Percentiles rank a stretch among this genome's conserved stretches.
Evolutionary conservation across 2,113 vertebrate species (phyloP).

Genomic region (Malurus melanocephalus): DNA sequence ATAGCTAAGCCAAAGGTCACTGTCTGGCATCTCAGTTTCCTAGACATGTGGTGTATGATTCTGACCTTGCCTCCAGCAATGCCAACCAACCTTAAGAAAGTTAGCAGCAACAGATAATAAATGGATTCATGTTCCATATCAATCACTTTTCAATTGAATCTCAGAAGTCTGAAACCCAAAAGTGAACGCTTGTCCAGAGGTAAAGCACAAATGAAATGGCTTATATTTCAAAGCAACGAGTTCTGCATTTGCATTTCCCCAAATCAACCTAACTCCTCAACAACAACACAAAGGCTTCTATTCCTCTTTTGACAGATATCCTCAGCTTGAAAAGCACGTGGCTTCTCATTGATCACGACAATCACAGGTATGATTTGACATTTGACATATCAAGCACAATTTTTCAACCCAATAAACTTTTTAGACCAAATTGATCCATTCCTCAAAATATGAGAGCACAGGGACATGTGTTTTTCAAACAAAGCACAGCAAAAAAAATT

Average conservation of each 20-base stretch:
- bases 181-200: rapidly evolving
- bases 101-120: neutral
- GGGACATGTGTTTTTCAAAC: neutral
- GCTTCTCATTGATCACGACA: neutral
- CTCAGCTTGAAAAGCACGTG: neutral
- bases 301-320: neutral
- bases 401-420: neutral
- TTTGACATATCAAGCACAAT: neutral
- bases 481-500: neutral
- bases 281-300: neutral
- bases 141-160: neutral
- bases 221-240: neutral
- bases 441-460: neutral
- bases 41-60: rapidly evolving
- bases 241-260: neutral
- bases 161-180: neutral
- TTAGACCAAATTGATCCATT: neutral
- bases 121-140: neutral
- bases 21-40: neutral
- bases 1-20: neutral
- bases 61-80: neutral
- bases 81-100: neutral
- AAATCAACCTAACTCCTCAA: neutral
- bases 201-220: neutral
- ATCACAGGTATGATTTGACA: neutral